Percentiles rank a stretch among this genome's conserved stretches.
phyloP scores from a whole-genome alignment of 2,888 invertebrate species.

The Schizaphis graminum region DNA sequence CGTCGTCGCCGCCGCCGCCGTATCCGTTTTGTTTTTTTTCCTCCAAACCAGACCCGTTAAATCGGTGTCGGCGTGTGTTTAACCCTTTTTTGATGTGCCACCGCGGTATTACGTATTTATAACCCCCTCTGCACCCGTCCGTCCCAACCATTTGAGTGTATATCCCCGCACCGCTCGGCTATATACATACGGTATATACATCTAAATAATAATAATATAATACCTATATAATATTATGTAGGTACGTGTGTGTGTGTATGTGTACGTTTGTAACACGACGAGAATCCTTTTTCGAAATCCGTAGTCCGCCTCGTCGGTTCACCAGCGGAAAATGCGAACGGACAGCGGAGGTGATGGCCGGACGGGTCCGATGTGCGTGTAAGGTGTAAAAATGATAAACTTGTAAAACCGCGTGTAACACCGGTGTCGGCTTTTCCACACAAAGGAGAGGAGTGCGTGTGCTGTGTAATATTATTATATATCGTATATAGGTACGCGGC shows the following conservation, averaged over 20 bases:
- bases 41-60: slow-evolving; percentile 46
- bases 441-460: slow-evolving; percentile 43
- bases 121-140: background rate
- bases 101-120: slow-evolving; percentile 34
- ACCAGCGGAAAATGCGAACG: slow-evolving; percentile 53
- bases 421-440: slow-evolving; percentile 60
- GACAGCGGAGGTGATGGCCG: slow-evolving; percentile 53
- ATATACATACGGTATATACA: background rate
- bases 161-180: background rate
- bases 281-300: slow-evolving; percentile 29
- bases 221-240: background rate
- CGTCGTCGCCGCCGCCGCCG: background rate
- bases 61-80: slow-evolving; percentile 57
- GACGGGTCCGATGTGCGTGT: slow-evolving; percentile 36
- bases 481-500: background rate
- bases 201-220: background rate
- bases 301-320: background rate
- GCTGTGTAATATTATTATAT: slow-evolving; percentile 35
- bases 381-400: slow-evolving; percentile 66
- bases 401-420: slow-evolving; percentile 64
- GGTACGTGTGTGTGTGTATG: background rate
- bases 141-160: background rate
- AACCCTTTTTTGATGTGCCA: slow-evolving; percentile 43
- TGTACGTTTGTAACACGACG: background rate
- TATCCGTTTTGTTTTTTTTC: background rate